A percentile compares a stretch with the other conserved stretches of the same genome.
Conservation (phyloP, 1,140 invertebrate genomes). For the Bathynomus jamesi region DNA sequence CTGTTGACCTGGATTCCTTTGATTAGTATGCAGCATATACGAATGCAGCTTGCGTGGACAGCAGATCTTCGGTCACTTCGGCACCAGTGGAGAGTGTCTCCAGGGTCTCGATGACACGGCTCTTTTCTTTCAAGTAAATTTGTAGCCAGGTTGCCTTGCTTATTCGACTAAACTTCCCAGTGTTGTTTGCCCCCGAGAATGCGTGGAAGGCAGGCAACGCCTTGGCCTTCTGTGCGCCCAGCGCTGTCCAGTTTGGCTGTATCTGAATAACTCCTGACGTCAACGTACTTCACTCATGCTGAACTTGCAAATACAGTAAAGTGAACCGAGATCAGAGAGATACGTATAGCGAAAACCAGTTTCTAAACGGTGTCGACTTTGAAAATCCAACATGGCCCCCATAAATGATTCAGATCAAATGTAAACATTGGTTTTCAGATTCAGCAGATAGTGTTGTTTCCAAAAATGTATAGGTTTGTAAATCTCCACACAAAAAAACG, state of each 20-base stretch:
- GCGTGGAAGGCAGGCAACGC: conserved; percentile 18
- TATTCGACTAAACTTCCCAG: conserved; percentile 1
- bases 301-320: too few species aligned
- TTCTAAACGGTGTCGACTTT: too few species aligned
- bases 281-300: too few species aligned
- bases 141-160: conserved; percentile 18
- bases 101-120: conserved; percentile 4
- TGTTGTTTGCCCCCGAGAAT: conserved; percentile 18
- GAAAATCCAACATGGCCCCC: too few species aligned
- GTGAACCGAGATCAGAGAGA: too few species aligned
- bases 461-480: too few species aligned
- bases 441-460: too few species aligned
- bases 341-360: too few species aligned
- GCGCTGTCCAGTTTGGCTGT: conserved; percentile 6
- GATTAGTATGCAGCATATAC: conserved; percentile 6
- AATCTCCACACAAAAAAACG: too few species aligned
- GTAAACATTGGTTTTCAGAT: too few species aligned
- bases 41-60: conserved; percentile 11
- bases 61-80: conserved; percentile 6
- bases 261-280: too few species aligned
- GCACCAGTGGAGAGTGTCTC: background rate
- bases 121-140: conserved; percentile 3
- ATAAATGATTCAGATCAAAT: too few species aligned
- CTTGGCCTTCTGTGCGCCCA: conserved; percentile 16
- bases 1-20: conserved; percentile 15